Base-by-base conservation (phyloP, 2,888 invertebrate genomes). In the Phragmatobia fuliginosa region DNA sequence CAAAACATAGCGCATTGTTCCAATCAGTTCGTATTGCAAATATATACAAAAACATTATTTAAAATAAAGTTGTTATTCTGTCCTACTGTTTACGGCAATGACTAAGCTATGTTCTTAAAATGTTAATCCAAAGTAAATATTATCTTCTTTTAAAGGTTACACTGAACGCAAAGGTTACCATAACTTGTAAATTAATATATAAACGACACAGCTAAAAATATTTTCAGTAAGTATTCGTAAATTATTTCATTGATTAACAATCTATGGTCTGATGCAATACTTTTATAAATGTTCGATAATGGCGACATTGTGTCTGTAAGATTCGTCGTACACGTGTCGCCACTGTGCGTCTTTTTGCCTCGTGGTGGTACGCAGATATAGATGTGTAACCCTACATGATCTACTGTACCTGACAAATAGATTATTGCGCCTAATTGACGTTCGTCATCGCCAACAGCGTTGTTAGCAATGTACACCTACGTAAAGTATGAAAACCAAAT, bases 271-370 rank as follows among this genome's bases (percentile, higher is more conserved):
- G 70, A 78, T 72, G 69, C 72, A 74, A 74, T 62, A 61, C 33
- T 62, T 66, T 67, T 71, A 69, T 72, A 58, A 41, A 58, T 64
- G 58, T 71, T 71, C 45, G 65, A 68, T 72, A 79, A 68, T 66
- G 85, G 84, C 82, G 86, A 81, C 86, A 79, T 73, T 73, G 66
- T 75, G 87, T 86, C 86, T 86, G 80, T 60, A 78, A 71, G 73
- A 75, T 77, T 67, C 63, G 41, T 67, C 63, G 41, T 74, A 81
- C 85, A 86, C 84, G 83, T 84, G 85, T 83, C 71, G 73, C 58
- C 28, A 72, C 58, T 68, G 52, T 77, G 71, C 74, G 75, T 79
- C 71, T 67, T 59, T 67, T 68, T 67, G 83, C 83, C 87, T 85
- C 87, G 86, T 86, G 85, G 75, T 75, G 67, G 71, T 73, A 68